phyloP scores from a whole-genome alignment of 1,140 invertebrate species.

The Drosophila sturtevanti region DNA sequence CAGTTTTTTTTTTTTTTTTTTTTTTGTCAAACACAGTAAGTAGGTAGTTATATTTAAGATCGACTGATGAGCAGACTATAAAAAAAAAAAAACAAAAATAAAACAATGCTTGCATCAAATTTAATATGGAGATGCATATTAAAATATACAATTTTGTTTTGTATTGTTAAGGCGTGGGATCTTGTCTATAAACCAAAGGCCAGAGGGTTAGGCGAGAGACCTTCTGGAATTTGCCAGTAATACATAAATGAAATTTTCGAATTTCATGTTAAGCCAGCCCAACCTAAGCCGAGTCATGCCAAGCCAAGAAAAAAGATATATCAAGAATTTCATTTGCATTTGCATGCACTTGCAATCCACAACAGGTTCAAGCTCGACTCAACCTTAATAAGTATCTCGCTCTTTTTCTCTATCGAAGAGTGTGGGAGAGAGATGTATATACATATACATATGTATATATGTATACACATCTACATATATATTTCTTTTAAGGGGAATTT shows the following conservation, averaged over 20 bases:
- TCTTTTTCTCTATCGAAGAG: neutral
- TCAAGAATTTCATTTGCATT: conserved; percentile 57
- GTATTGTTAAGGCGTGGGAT: conserved; percentile 30
- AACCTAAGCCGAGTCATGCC: neutral
- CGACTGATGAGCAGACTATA: neutral
- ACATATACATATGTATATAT: too few relatives aligned
- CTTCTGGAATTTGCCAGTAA: conserved; percentile 63
- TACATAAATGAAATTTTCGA: conserved; percentile 7
- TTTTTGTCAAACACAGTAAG: too few relatives aligned
- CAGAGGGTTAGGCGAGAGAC: conserved; percentile 27
- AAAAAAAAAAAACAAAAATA: neutral
- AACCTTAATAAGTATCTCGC: conserved; percentile 18
- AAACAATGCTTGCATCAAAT: neutral
- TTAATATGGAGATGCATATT: conserved; percentile 11
- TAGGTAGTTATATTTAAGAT: too few relatives aligned
- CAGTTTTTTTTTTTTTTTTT: too few relatives aligned
- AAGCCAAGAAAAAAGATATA: neutral
- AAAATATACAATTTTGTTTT: conserved; percentile 33
- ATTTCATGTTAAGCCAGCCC: neutral
- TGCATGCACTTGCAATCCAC: conserved; percentile 41
- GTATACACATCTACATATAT: neutral
- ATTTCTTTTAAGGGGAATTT: too few relatives aligned
- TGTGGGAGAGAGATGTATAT: too few relatives aligned
- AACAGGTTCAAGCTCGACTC: conserved; percentile 18
- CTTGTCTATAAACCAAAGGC: conserved; percentile 17